A percentile compares a stretch with the other conserved stretches of the same genome.
These are phyloP conservation scores for Phoxinus phoxinus DNA, from an alignment of 2,113 vertebrate genomes.

Conservation along the genomic window DNA sequence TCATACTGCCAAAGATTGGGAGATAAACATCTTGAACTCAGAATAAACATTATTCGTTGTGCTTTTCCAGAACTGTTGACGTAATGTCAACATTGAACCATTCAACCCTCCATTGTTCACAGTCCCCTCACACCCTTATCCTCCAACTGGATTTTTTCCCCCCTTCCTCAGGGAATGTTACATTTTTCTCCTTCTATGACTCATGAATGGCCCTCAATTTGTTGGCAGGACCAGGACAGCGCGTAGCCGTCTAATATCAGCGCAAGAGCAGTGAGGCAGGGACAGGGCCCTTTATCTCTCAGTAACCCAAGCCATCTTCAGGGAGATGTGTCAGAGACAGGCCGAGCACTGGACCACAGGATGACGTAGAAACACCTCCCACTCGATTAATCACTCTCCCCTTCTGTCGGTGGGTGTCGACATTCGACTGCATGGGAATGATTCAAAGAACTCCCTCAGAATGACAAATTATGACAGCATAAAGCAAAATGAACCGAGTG, in stretches of 20 bases:
- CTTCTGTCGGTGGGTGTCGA: constrained; percentile 3
- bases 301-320: constrained; percentile 14
- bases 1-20: not conserved
- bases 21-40: constrained; percentile 11
- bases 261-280: constrained; percentile 17
- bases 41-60: not conserved
- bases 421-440: not conserved
- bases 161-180: constrained; percentile 16
- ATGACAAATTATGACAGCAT: not conserved
- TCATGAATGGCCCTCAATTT: constrained; percentile 45
- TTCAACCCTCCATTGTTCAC: constrained; percentile 28
- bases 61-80: constrained; percentile 17
- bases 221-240: not conserved
- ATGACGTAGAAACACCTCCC: constrained; percentile 34
- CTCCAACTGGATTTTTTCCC: not conserved
- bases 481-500: not conserved
- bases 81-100: not conserved
- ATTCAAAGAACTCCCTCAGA: constrained; percentile 19
- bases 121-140: constrained; percentile 3
- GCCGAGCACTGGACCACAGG: not conserved
- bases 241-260: constrained; percentile 20
- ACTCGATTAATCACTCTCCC: constrained; percentile 31
- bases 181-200: constrained; percentile 48
- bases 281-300: constrained; percentile 35
- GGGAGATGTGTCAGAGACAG: constrained; percentile 4